These are phyloP conservation scores for Psephotus haematonotus DNA, from an alignment of 2,113 vertebrate species.

Conservation along the genomic window DNA sequence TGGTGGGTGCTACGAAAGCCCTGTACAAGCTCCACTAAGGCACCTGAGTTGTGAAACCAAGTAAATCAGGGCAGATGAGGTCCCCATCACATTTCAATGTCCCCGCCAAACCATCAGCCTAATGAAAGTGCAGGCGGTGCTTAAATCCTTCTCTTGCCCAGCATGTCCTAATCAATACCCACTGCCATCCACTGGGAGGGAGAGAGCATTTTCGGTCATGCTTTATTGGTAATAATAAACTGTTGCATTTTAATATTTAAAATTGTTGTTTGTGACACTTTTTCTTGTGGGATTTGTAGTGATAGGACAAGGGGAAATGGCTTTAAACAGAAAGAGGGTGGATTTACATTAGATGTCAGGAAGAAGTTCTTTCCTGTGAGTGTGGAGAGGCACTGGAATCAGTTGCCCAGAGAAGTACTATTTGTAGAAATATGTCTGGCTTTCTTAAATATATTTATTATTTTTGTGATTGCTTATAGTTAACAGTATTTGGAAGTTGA, in stretches of 20 bases:
- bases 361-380: not conserved
- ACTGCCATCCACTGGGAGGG: not conserved
- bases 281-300: not conserved
- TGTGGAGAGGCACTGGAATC: not conserved
- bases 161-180: not conserved
- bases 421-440: not conserved
- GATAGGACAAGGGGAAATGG: not conserved
- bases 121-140: not conserved
- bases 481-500: not conserved
- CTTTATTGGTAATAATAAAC: not conserved
- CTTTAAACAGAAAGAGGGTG: not conserved
- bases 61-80: not conserved
- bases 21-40: rapidly evolving
- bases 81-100: not conserved
- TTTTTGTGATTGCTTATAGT: not conserved
- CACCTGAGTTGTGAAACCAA: not conserved
- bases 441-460: not conserved
- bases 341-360: not conserved
- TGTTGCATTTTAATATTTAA: not conserved
- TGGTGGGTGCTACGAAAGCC: not conserved
- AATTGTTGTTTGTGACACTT: not conserved
- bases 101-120: not conserved
- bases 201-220: not conserved
- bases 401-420: not conserved
- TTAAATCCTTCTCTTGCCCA: not conserved